Base-by-base conservation (phyloP, 2,113 vertebrate genomes). In the Rissa tridactyla region DNA sequence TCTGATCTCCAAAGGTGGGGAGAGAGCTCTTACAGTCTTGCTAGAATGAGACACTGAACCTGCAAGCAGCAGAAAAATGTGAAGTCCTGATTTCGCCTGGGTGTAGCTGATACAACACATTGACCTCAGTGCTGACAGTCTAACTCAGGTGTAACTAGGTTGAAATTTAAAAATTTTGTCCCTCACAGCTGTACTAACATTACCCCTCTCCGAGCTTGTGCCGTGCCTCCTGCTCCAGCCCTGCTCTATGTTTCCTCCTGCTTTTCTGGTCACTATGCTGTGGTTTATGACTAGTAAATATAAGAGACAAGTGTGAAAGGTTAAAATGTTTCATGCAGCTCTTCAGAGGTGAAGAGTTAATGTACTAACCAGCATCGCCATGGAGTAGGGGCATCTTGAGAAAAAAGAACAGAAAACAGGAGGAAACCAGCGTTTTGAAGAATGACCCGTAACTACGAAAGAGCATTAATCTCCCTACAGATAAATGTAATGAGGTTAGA, bases 351-450 rank as follows among this genome's bases (percentile, higher is more conserved):
- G 65, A 90, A 61, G 51, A 92, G 49, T 36, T 85, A 64, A 77
- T 51, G n/a, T 38, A 69, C 78, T 73, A 79, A 94, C 29, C 20
- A 72, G 32, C n/a, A 79, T 38, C 5, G 2, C 34, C 27, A 11
- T 2, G 12, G 47, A 94, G 72, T 7, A 76, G 68, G 80, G 22
- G 42, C 69, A 62, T 82, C 81, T 57, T 82, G 77, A 92, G 71
- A 91, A 90, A 96, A 94, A 92, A 42, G 25, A 89, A 51, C 26
- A 46, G 51, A 36, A 81, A 93, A 27, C 15, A 84, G 55, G 40
- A 94, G 57, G 51, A 94, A 95, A 85, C 18, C 46, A 92, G 46
- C 40, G 27, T 65, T 70, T 90, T 90, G 84, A 92, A 85, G 81
- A 91, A 95, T 88, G 17, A 86, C 64, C 81, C 55, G 17, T 22